These are phyloP conservation scores for Ptychochromis oligacanthus DNA, from an alignment of 2,113 vertebrate genomes.

Conservation along the genomic window DNA sequence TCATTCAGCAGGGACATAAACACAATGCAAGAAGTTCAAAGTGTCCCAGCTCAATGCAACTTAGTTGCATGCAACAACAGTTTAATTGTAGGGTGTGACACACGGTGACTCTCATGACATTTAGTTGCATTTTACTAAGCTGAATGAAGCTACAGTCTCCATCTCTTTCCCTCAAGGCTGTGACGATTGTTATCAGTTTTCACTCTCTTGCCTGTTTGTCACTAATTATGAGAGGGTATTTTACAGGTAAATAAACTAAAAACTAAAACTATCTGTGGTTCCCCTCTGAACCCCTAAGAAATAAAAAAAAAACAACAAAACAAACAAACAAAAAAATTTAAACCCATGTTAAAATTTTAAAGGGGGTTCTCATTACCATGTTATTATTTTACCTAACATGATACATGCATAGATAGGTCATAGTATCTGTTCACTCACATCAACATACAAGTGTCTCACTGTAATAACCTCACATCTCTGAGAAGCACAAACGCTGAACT, in stretches of 20 bases:
- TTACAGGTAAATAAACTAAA: neutral
- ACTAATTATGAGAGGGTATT: neutral
- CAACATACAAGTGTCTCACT: neutral
- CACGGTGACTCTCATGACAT: slow-evolving; percentile 7
- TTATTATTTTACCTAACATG: neutral
- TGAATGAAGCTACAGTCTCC: slow-evolving; percentile 1
- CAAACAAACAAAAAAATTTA: neutral
- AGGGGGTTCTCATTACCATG: neutral
- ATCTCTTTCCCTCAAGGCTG: neutral
- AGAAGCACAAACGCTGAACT: slow-evolving; percentile 11
- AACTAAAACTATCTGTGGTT: neutral
- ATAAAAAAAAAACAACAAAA: too few species aligned
- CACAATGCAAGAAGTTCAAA: neutral
- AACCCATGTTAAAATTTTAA: neutral
- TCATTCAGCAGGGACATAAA: neutral
- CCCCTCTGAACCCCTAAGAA: neutral
- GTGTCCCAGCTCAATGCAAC: neutral
- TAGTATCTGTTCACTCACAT: neutral
- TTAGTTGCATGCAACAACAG: slow-evolving; percentile 38
- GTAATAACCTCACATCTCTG: neutral
- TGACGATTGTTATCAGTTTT: neutral
- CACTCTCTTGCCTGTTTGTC: neutral
- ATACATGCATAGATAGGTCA: neutral
- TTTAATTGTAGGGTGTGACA: slow-evolving; percentile 53
- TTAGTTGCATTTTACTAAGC: slow-evolving; percentile 2